Evolutionary conservation across 2,113 vertebrate species (phyloP), one percentile per base, ranked within the genome.

Genomic region (Gymnogyps californianus): DNA sequence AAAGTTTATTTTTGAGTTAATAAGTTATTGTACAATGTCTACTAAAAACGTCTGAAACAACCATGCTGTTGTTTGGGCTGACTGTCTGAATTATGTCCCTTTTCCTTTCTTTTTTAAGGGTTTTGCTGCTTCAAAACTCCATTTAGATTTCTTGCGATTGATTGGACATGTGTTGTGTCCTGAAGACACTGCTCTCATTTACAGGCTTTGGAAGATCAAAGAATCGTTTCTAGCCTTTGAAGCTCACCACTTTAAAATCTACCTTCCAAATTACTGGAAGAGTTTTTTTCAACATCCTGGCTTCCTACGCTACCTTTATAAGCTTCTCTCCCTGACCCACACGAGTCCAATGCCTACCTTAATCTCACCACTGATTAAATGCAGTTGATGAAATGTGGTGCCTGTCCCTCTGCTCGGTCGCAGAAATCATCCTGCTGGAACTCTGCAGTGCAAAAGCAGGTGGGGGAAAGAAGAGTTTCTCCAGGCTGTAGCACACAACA

Each of bases 121-220:
- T 65, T 88, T 82, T 84, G 34, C 61, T 82, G 57, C 58, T 83
- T 91, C 77, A 76, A 84, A 93, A 44, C 40, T 52, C 49, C 46
- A 42, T 92, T 86, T 84, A 46, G 83, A 47, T 59, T 78, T 66
- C 36, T 80, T 62, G 64, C 3, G 10, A 89, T 65, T 89, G 34
- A 55, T 96, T 95, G 57, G 81, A 74, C 42, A 76, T n/a, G 19
- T 44, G 47, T 36, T 92, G 25, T 7, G 2, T 93, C 52, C 69
- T 79, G 62, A 83, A 91, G 61, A 89, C 65, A 57, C 28, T 24
- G 70, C 46, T 87, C 57, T 85, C 32, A 54, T 93, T 94, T 82
- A n/a, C 46, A 89, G 49, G 38, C n/a, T 87, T 91, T 66, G 76
- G 89, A 91, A 94, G 89, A 96, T 80, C 81, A 94, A 95, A 94